Evolutionary conservation across 1,140 invertebrate species (phyloP).

Genomic region (Oncopodura yosiiana): DNA sequence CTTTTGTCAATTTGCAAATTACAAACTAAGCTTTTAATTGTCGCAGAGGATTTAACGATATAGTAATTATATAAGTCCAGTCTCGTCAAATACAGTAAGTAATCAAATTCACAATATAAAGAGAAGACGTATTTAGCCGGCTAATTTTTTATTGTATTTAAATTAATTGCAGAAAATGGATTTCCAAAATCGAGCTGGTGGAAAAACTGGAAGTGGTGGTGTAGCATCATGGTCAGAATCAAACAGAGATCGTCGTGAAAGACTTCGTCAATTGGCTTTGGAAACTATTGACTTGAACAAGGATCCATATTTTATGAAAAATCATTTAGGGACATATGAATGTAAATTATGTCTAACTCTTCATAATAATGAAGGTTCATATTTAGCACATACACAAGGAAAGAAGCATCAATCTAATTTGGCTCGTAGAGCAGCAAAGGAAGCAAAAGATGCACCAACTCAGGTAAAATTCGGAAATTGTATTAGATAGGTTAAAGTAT

Average conservation of each 20-base stretch:
- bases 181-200: slow-evolving; percentile 94
- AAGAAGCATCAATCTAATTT: slow-evolving; percentile 99
- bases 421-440: slow-evolving; percentile 92
- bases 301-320: slow-evolving; percentile 99
- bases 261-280: slow-evolving; percentile 86
- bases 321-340: slow-evolving; percentile 94
- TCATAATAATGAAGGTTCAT: slow-evolving; percentile 99
- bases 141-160: no score
- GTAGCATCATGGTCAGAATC: slow-evolving; percentile 98
- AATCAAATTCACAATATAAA: no score
- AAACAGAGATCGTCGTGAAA: slow-evolving; percentile 90
- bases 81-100: no score
- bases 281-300: slow-evolving; percentile 99
- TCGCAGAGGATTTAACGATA: no score
- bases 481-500: slow-evolving; percentile 19
- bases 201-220: slow-evolving; percentile 96
- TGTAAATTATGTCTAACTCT: slow-evolving; percentile 97
- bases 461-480: slow-evolving; percentile 40
- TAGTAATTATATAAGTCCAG: no score
- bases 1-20: no score
- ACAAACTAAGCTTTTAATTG: no score
- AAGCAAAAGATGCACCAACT: slow-evolving; percentile 91
- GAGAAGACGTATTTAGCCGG: no score
- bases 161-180: slow-evolving; percentile 57
- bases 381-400: slow-evolving; percentile 98